A percentile compares a stretch with the other conserved stretches of the same genome.
phyloP scores from a whole-genome alignment of 2,113 vertebrate genomes.

The Leucosticte australis region DNA sequence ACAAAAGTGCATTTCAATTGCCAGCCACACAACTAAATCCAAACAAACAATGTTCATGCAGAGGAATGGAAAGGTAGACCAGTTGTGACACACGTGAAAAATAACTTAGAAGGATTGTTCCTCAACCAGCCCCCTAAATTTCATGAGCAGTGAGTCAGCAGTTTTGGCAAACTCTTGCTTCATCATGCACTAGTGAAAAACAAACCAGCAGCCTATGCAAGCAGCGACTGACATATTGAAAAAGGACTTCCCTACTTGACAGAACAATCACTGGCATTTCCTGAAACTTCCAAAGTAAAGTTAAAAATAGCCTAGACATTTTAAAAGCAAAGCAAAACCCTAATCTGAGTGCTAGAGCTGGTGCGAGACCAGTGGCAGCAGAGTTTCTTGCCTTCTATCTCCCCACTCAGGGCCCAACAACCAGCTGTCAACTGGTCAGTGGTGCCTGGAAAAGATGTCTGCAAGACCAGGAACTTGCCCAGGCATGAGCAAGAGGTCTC shows the following conservation, averaged over 20 bases:
- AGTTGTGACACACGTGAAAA: neutral
- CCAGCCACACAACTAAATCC: neutral
- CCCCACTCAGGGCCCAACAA: neutral
- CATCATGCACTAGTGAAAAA: constrained; percentile 49
- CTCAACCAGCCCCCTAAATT: neutral
- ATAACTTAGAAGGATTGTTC: neutral
- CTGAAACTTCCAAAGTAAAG: neutral
- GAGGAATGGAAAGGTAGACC: neutral
- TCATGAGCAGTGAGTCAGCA: neutral
- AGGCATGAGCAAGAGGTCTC: neutral
- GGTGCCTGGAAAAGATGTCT: neutral
- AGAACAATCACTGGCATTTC: constrained; percentile 36
- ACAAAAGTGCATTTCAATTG: neutral
- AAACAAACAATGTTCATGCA: neutral
- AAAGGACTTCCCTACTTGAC: constrained; percentile 30
- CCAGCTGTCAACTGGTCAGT: neutral
- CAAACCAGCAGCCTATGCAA: constrained; percentile 40
- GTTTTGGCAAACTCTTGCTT: neutral
- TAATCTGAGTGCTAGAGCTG: neutral
- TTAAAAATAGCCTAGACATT: neutral
- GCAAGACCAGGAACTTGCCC: neutral
- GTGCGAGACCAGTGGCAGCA: neutral
- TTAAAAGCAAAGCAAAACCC: neutral
- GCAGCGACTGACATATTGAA: neutral
- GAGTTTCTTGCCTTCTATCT: neutral